phyloP scores from a whole-genome alignment of 1,140 invertebrate genomes.

The Spodoptera frugiperda region DNA sequence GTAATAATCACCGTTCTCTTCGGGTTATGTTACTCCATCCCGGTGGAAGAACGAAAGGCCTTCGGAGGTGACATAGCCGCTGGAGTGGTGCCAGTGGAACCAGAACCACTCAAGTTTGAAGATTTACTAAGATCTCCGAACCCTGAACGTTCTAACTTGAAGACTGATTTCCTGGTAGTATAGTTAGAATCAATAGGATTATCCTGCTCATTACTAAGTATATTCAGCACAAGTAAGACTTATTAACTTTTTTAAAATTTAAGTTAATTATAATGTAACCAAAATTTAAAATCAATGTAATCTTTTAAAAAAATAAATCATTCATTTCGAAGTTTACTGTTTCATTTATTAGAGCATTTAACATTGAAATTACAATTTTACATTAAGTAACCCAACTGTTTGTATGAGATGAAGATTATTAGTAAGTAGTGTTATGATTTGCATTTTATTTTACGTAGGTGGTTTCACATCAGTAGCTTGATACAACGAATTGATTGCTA shows the following conservation, averaged over 20 bases:
- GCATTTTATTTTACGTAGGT: constrained; percentile 46
- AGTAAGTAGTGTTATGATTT: neutral
- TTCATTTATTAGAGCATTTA: too few species aligned
- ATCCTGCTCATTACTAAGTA: neutral
- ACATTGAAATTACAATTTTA: too few species aligned
- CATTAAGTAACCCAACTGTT: too few species aligned
- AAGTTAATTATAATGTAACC: too few species aligned
- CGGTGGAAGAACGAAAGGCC: constrained; percentile 1
- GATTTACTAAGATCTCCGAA: neutral
- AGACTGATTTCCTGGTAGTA: constrained; percentile 55
- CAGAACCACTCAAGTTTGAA: neutral
- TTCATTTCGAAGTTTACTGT: too few species aligned
- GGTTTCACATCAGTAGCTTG: constrained; percentile 80
- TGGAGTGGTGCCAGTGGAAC: neutral
- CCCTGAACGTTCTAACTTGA: constrained; percentile 49
- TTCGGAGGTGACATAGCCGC: neutral
- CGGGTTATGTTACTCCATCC: neutral
- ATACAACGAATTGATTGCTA: constrained; percentile 82
- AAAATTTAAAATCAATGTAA: too few species aligned
- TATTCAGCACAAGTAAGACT: neutral
- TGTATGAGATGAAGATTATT: neutral
- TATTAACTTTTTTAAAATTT: too few species aligned
- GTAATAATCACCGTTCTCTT: neutral
- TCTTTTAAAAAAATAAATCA: too few species aligned
- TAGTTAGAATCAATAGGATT: neutral